A percentile compares a stretch with the other conserved stretches of the same genome.
Evolutionary conservation across 53 echinoderm and acorn worm species (phyloP).

Genomic region (Arbacia lixula): DNA sequence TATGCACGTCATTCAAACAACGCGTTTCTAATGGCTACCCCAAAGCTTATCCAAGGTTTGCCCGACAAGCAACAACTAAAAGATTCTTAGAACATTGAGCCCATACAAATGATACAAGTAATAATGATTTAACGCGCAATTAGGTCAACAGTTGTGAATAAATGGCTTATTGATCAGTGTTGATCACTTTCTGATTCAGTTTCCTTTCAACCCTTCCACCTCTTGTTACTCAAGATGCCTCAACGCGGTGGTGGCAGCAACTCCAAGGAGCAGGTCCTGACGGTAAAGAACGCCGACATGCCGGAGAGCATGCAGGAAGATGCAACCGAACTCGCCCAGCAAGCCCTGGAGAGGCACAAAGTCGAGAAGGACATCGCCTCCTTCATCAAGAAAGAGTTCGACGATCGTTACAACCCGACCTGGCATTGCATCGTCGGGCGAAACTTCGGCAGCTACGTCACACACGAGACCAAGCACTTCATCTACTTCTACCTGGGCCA

Average conservation of each 20-base stretch:
- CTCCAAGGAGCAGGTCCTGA: constrained; percentile 13
- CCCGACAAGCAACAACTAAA: too few species aligned
- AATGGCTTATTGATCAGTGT: too few species aligned
- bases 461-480: constrained; percentile 63
- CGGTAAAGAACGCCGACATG: constrained; percentile 69
- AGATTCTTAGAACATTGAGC: too few species aligned
- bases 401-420: constrained; percentile 47
- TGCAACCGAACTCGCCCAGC: constrained; percentile 6
- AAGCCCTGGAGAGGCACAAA: constrained; percentile 44
- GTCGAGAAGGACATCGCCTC: constrained; percentile 70
- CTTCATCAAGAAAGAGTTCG: constrained; percentile 60
- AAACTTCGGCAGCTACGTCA: constrained; percentile 72
- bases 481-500: constrained; percentile 63
- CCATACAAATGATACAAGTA: too few species aligned
- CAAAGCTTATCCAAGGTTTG: too few species aligned
- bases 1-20: too few species aligned
- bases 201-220: background rate
- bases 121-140: too few species aligned
- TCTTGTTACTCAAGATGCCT: constrained; percentile 4
- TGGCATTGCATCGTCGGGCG: constrained; percentile 72
- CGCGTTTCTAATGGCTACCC: too few species aligned
- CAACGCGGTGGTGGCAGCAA: background rate
- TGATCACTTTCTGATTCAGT: too few species aligned
- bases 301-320: constrained; percentile 45
- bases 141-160: too few species aligned